phyloP scores from a whole-genome alignment of 2,888 invertebrate genomes.

The Reticulitermes lucifugus region DNA sequence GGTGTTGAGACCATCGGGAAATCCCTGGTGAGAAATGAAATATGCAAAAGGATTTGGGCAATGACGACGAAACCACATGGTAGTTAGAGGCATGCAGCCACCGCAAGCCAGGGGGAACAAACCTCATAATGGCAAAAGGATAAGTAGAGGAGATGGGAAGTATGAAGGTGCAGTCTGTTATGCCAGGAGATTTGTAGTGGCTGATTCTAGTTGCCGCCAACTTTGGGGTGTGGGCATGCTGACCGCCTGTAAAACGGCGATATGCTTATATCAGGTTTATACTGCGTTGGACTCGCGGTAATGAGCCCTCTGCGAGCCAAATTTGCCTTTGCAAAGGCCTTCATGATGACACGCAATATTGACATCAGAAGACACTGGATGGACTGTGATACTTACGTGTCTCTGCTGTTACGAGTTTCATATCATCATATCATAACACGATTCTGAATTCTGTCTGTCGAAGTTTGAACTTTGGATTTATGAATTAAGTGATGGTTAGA shows the following conservation, averaged over 20 bases:
- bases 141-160: neutral
- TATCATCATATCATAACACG: no score
- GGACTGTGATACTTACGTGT: no score
- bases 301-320: no score
- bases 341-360: no score
- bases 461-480: no score
- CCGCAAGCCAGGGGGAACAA: neutral
- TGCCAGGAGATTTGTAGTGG: neutral
- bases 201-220: neutral
- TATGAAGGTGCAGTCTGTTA: neutral
- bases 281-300: neutral
- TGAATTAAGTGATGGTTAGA: no score
- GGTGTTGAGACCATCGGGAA: neutral
- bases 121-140: slow-evolving; percentile 15
- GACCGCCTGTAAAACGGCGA: neutral
- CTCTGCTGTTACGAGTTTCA: no score
- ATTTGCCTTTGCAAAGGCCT: no score
- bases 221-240: neutral
- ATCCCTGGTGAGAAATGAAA: slow-evolving; percentile 31
- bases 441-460: no score
- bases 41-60: slow-evolving; percentile 24
- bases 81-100: neutral
- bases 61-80: neutral
- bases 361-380: no score
- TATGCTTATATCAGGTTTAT: neutral